Conservation (phyloP, 2,113 vertebrate genomes). For the Xenotilapia longispinis region DNA sequence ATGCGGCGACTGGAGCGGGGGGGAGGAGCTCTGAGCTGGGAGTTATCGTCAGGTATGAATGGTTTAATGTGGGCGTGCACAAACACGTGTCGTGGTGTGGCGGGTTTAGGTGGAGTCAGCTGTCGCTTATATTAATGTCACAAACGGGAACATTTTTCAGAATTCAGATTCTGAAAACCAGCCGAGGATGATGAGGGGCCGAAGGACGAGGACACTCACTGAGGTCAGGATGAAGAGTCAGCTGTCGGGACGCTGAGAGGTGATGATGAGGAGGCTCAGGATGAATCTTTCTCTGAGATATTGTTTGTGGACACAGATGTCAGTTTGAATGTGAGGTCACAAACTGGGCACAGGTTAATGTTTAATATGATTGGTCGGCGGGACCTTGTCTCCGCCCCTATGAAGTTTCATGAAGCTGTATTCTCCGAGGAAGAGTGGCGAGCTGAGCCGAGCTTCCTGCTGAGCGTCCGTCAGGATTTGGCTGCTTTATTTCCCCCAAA, state of each 20-base stretch:
- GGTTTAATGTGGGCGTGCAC: background rate
- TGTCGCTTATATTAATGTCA: background rate
- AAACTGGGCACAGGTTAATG: background rate
- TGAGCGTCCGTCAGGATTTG: background rate
- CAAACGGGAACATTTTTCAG: background rate
- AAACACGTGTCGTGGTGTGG: background rate
- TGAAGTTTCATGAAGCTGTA: background rate
- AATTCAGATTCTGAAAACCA: background rate
- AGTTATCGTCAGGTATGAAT: background rate
- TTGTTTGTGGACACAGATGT: background rate
- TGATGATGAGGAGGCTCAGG: background rate
- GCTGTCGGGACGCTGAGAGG: background rate
- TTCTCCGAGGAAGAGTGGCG: background rate
- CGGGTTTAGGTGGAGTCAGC: background rate
- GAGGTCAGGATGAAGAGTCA: background rate
- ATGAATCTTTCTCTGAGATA: background rate
- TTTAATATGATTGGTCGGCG: background rate
- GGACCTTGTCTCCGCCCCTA: background rate
- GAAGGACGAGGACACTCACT: accelerated
- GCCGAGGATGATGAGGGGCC: background rate
- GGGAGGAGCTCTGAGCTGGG: background rate
- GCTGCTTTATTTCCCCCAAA: background rate
- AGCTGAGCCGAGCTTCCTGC: background rate
- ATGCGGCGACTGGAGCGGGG: background rate
- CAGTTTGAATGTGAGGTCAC: background rate